Percentiles rank a stretch among this genome's conserved stretches.
These are phyloP conservation scores for Drymonia ruficornis DNA, from an alignment of 2,888 invertebrate genomes.

Conservation along the genomic window DNA sequence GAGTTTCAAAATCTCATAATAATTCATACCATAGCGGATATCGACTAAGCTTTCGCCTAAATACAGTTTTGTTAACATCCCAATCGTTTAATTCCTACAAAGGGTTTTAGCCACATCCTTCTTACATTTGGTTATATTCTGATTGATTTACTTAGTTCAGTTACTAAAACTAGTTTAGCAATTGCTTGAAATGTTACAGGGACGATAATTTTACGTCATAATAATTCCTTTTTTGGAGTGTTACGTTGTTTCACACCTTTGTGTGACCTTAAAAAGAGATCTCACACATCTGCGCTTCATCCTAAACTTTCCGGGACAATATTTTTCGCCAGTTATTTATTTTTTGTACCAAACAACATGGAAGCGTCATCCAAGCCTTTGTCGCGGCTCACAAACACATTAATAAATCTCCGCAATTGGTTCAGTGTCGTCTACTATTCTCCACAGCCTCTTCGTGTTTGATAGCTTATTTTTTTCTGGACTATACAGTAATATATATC, in stretches of 20 bases:
- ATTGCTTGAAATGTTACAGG: too few species aligned
- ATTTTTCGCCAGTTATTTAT: slow-evolving; percentile 55
- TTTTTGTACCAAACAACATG: slow-evolving; percentile 47
- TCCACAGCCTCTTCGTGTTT: slow-evolving; percentile 33
- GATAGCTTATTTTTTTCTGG: slow-evolving; percentile 49
- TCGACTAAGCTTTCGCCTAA: too few species aligned
- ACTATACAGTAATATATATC: background rate
- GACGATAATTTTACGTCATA: slow-evolving; percentile 12
- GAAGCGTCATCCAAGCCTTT: slow-evolving; percentile 40
- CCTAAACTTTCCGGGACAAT: slow-evolving; percentile 39
- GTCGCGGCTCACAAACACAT: slow-evolving; percentile 58
- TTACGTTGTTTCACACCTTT: slow-evolving; percentile 22
- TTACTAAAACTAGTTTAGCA: too few species aligned
- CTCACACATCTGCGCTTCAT: slow-evolving; percentile 35
- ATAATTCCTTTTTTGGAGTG: slow-evolving; percentile 15
- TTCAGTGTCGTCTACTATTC: slow-evolving; percentile 37
- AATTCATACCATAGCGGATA: too few species aligned
- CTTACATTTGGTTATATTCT: too few species aligned
- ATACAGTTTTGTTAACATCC: too few species aligned
- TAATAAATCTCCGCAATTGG: slow-evolving; percentile 63
- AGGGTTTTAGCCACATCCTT: too few species aligned
- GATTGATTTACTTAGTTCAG: too few species aligned
- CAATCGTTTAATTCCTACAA: too few species aligned
- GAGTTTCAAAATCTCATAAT: too few species aligned
- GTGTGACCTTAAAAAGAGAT: slow-evolving; percentile 38